These are phyloP conservation scores for Pseudomugil tenellus DNA, from an alignment of 2,797 vertebrate genomes.

Conservation along the genomic window DNA sequence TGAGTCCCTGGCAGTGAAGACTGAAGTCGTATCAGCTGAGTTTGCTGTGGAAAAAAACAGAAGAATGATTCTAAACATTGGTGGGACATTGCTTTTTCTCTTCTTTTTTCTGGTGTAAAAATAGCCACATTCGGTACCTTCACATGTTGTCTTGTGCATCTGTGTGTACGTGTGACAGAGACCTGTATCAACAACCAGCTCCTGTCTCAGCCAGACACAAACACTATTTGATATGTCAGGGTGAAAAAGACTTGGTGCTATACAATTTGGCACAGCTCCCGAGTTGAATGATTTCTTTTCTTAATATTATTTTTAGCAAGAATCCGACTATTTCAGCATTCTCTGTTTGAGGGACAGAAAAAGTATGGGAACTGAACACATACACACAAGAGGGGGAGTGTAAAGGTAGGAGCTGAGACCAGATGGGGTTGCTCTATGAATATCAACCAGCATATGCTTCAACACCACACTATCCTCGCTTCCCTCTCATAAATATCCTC, in stretches of 20 bases:
- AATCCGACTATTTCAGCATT: slow-evolving; percentile 45
- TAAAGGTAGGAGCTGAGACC: slow-evolving; percentile 65
- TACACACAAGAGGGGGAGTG: slow-evolving; percentile 42
- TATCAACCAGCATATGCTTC: slow-evolving; percentile 72
- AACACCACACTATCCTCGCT: slow-evolving; percentile 49
- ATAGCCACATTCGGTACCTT: slow-evolving; percentile 50
- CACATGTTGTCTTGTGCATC: slow-evolving; percentile 25
- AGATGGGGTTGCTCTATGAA: slow-evolving; percentile 68
- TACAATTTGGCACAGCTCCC: slow-evolving; percentile 33
- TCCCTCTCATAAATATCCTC: slow-evolving; percentile 67
- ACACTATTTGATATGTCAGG: slow-evolving; percentile 34
- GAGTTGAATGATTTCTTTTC: slow-evolving; percentile 31
- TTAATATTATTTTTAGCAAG: slow-evolving; percentile 62
- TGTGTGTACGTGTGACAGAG: slow-evolving; percentile 27
- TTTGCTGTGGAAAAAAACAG: slow-evolving; percentile 35
- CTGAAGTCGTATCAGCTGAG: slow-evolving; percentile 57
- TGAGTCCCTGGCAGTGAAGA: slow-evolving; percentile 62
- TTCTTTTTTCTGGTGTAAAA: slow-evolving; percentile 47
- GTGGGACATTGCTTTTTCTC: slow-evolving; percentile 13
- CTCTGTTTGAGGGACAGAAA: slow-evolving; percentile 39
- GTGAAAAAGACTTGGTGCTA: slow-evolving; percentile 24
- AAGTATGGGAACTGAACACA: slow-evolving; percentile 34
- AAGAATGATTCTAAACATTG: slow-evolving; percentile 32
- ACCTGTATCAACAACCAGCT: slow-evolving; percentile 45
- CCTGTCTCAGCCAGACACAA: slow-evolving; percentile 34